Percentiles rank a stretch among this genome's conserved stretches.
Conservation (phyloP, 2,888 invertebrate genomes). For the Spilosoma lubricipeda region DNA sequence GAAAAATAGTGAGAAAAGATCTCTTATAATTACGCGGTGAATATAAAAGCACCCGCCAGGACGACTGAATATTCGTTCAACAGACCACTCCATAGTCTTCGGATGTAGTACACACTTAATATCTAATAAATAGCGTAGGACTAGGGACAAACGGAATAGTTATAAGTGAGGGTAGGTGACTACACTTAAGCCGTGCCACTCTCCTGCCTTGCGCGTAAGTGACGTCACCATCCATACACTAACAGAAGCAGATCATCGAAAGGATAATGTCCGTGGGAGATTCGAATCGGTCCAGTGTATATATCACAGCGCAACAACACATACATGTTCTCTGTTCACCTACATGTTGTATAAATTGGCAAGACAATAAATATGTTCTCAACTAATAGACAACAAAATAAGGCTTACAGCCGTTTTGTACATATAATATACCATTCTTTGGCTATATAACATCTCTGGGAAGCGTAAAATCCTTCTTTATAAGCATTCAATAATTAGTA, state of each 20-base stretch:
- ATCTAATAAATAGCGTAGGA: conserved; percentile 9
- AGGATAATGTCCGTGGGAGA: conserved; percentile 26
- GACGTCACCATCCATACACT: neutral
- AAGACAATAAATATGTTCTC: conserved; percentile 56
- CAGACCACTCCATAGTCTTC: conserved; percentile 21
- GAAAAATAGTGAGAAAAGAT: conserved; percentile 24
- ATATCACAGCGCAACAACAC: conserved; percentile 45
- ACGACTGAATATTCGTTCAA: conserved; percentile 51
- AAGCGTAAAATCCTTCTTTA: conserved; percentile 72
- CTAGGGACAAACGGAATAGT: neutral
- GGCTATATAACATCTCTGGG: conserved; percentile 77
- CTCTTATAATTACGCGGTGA: conserved; percentile 47
- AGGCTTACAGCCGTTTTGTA: conserved; percentile 77
- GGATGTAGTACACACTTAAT: conserved; percentile 18
- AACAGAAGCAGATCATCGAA: conserved; percentile 9
- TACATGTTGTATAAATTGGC: conserved; percentile 47
- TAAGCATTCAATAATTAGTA: conserved; percentile 67
- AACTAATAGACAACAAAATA: conserved; percentile 65
- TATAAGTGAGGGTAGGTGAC: neutral
- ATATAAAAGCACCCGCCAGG: conserved; percentile 48
- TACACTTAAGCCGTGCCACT: neutral
- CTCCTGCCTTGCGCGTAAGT: neutral
- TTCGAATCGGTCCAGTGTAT: conserved; percentile 41
- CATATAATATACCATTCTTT: conserved; percentile 73
- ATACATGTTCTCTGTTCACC: conserved; percentile 34